phyloP scores from a whole-genome alignment of 2,888 invertebrate genomes.

The Tortrix viridana region DNA sequence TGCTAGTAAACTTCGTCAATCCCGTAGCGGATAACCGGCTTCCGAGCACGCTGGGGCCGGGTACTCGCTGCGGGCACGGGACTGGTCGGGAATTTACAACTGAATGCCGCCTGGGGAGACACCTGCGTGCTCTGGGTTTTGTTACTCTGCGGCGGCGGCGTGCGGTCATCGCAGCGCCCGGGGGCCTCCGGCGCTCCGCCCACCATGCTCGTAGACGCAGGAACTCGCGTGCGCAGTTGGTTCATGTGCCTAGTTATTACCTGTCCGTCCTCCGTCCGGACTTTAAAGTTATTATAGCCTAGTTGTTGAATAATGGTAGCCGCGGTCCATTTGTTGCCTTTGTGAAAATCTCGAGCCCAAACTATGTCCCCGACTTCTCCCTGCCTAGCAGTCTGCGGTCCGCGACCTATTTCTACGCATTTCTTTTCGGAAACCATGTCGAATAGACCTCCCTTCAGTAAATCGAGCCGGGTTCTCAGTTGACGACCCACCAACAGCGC shows the following conservation, averaged over 20 bases:
- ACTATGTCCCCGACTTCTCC: background rate
- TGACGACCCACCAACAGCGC: too few relatives aligned
- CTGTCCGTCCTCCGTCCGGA: slow-evolving; percentile 8
- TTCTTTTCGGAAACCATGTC: background rate
- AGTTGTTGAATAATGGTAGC: background rate
- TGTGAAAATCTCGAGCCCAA: slow-evolving; percentile 1
- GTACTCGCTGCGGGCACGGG: background rate
- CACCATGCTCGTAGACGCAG: too few relatives aligned
- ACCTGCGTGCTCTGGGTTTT: background rate
- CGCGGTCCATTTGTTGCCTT: slow-evolving; percentile 2
- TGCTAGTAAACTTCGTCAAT: background rate
- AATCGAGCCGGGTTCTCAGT: too few relatives aligned
- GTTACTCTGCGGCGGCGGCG: too few relatives aligned
- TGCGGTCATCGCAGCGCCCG: background rate
- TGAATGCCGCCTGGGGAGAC: background rate
- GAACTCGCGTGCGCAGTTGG: background rate
- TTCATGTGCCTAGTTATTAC: background rate
- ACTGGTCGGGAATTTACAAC: background rate
- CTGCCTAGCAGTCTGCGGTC: background rate
- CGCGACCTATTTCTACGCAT: background rate
- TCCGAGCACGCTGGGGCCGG: background rate
- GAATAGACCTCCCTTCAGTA: too few relatives aligned
- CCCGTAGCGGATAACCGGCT: slow-evolving; percentile 1
- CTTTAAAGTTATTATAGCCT: slow-evolving; percentile 1
- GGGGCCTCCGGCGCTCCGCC: too few relatives aligned